A percentile compares a stretch with the other conserved stretches of the same genome.
These are phyloP conservation scores for Euschistus heros DNA, from an alignment of 1,140 invertebrate genomes.

Conservation along the genomic window DNA sequence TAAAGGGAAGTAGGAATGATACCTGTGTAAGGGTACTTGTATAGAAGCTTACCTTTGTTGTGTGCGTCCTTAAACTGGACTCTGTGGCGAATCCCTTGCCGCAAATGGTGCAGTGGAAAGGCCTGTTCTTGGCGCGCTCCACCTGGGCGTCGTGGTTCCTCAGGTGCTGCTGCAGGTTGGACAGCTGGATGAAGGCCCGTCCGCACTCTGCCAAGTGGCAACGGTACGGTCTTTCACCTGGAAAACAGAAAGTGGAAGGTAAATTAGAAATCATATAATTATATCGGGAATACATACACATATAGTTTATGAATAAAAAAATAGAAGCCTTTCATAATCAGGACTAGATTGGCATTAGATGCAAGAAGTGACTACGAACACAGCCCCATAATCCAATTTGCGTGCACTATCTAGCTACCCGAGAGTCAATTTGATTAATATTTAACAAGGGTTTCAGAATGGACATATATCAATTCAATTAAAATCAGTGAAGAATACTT, in stretches of 20 bases:
- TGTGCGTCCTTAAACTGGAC: slow-evolving; percentile 86
- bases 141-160: slow-evolving; percentile 93
- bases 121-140: slow-evolving; percentile 85
- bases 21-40: background rate
- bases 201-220: slow-evolving; percentile 92
- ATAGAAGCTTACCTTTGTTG: slow-evolving; percentile 75
- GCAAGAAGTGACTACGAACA: no score
- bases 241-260: slow-evolving; percentile 33
- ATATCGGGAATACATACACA: no score
- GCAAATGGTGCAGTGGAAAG: slow-evolving; percentile 92
- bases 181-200: slow-evolving; percentile 91
- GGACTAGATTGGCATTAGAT: no score
- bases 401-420: no score
- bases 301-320: no score
- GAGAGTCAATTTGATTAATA: no score
- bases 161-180: slow-evolving; percentile 92
- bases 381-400: no score
- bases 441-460: no score
- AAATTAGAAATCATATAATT: background rate
- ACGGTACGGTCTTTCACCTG: slow-evolving; percentile 93
- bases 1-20: no score
- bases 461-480: no score
- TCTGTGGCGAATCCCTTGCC: slow-evolving; percentile 94
- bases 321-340: no score
- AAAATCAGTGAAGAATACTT: no score